A percentile compares a stretch with the other conserved stretches of the same genome.
phyloP scores from a whole-genome alignment of 2,797 vertebrate genomes.

The Muraenolepis orangiensis region DNA sequence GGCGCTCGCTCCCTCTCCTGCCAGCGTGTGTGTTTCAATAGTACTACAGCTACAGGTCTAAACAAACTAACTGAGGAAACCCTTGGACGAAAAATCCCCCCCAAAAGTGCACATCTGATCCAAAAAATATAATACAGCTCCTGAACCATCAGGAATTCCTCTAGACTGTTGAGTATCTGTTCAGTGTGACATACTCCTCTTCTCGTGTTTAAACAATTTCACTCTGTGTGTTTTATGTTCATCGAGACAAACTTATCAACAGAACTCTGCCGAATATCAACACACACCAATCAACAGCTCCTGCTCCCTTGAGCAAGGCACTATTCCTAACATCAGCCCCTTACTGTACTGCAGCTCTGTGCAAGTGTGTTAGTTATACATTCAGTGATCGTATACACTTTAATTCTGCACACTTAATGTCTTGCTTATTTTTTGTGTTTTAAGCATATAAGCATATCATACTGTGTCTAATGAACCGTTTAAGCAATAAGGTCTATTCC shows the following conservation, averaged over 20 bases:
- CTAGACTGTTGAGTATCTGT: neutral
- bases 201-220: neutral
- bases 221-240: neutral
- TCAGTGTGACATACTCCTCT: neutral
- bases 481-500: neutral
- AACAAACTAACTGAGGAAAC: neutral
- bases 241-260: neutral
- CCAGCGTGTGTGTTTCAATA: neutral
- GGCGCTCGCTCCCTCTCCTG: constrained; percentile 21
- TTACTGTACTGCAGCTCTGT: neutral
- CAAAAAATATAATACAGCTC: neutral
- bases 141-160: neutral
- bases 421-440: neutral
- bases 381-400: neutral
- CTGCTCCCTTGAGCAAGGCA: neutral
- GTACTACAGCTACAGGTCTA: neutral
- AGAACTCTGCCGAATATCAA: constrained; percentile 24
- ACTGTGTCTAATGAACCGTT: neutral
- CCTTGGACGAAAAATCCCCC: neutral
- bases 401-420: neutral
- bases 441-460: no score
- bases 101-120: neutral
- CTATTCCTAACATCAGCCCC: neutral
- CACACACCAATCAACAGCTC: neutral
- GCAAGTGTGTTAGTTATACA: neutral